A percentile compares a stretch with the other conserved stretches of the same genome.
Conservation (phyloP, 2,113 vertebrate species). For the Fulica atra region DNA sequence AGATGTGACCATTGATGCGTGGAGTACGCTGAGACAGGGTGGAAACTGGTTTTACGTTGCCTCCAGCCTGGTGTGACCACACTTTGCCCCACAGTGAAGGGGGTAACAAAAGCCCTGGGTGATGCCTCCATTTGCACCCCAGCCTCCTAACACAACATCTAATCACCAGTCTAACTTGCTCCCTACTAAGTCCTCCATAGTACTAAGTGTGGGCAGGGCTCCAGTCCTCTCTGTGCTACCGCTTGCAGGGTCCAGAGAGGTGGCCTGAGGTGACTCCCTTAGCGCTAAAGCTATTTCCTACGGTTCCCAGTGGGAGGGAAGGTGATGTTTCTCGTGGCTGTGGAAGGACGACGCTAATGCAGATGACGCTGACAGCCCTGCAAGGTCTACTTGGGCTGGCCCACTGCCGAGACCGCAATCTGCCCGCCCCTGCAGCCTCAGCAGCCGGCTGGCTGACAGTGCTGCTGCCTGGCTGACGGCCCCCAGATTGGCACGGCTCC, state of each 20-base stretch:
- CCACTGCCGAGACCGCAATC: background rate
- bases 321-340: background rate
- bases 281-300: background rate
- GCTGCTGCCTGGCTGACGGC: background rate
- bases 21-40: background rate
- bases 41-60: background rate
- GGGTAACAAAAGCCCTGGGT: background rate
- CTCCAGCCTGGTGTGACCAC: background rate
- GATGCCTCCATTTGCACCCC: background rate
- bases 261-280: background rate
- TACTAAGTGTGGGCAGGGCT: fast-evolving
- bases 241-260: fast-evolving
- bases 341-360: background rate
- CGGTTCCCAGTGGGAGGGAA: background rate
- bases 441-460: background rate
- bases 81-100: background rate
- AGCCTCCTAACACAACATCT: background rate
- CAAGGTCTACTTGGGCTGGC: background rate
- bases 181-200: background rate
- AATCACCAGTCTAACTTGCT: background rate
- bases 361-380: background rate
- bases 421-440: background rate
- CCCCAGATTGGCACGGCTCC: background rate
- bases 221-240: background rate
- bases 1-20: background rate